Evolutionary conservation across 2,888 invertebrate species (phyloP), one percentile per base, ranked within the genome.

Genomic region (Sipha maydis): DNA sequence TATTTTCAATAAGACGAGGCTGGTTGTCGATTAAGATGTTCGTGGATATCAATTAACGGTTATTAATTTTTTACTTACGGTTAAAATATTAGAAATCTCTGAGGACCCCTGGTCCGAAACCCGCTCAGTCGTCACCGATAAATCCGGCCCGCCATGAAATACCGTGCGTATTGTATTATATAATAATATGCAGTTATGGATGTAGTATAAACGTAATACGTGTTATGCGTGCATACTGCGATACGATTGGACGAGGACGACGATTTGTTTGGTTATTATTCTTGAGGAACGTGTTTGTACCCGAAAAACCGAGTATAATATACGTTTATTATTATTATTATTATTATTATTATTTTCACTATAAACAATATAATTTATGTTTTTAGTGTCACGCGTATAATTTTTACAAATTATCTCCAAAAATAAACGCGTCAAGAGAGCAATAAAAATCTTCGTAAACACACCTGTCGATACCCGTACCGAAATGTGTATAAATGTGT

Each of bases 361-460:
- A 79, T 69, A 56, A 79, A 79, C 56, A 79, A 79, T 80, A 80
- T 80, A 67, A 80, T 80, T 80, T 80, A 80, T 38, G 80, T 38
- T 67, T 67, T 80, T 67, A 67, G 38, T 80, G 80, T 80, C 61
- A 19, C 71, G 71, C 71, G 83, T 75, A 83, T 38, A 34, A 83
- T 84, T 84, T 76, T 84, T 76, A 84, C 84, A 84, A 84, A 84
- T 76, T 84, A 84, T 84, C 84, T 61, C 31, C 54, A n/a, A 83
- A 56, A 73, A 83, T n/a, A n/a, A 34, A 71, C 71, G 56, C 71
- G 83, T 73, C 54, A 54, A 83, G 56, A 77, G 25, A 21, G 76
- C 67, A 77, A 77, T 85, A 85, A 61, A 77, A 84, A 76, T 61
- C 85, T 56, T 41, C 76, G 61, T 28, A 67, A 41, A 78, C 85